Base-by-base conservation (phyloP, 2,888 invertebrate species). In the Molorchus minor region DNA sequence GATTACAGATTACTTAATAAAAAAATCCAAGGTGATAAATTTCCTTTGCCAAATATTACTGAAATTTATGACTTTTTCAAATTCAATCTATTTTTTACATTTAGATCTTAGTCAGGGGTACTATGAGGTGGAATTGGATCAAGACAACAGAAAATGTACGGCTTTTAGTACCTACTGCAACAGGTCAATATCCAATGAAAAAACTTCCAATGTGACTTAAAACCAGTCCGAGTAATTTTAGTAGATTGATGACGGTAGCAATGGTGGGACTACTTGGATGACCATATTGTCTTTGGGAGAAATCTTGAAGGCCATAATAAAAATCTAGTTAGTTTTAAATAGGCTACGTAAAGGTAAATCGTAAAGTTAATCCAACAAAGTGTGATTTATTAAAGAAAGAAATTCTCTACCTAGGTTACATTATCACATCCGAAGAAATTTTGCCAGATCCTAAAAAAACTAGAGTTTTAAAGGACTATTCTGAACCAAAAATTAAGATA, bases 201-300 rank as follows among this genome's bases (percentile, higher is more conserved):
- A 56, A 63, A 36, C 25, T 67, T 35, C 66, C 67, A 17, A 69
- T 71, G 62, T 63, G 69, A 20, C 53, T 71, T 36, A 72, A 71
- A 62, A 66, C 56, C 58, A 56, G 51, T 40, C 49, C 65, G n/a
- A 66, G 65, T 59, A 43, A 59, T 30, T 71, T 71, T 58, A 68
- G 61, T 16, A 40, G 68, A 20, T 33, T 49, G 41, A 68, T 68
- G 65, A 62, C 63, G 7, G 58, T 70, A 2, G 67, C 67, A 12
- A 60, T 67, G 58, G 53, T 63, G 10, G 66, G 65, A 10, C 49
- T 68, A 29, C 43, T 30, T 52, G 33, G 55, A 21, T 52, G 53
- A 45, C 30, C 12, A 19, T 58, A 53, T 40, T 68, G 63, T 10
- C 15, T 36, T 36, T 36, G 16, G 36, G 7, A 3, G 13, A 12